These are phyloP conservation scores for Blera fallax DNA, from an alignment of 2,888 invertebrate species.

Conservation along the genomic window DNA sequence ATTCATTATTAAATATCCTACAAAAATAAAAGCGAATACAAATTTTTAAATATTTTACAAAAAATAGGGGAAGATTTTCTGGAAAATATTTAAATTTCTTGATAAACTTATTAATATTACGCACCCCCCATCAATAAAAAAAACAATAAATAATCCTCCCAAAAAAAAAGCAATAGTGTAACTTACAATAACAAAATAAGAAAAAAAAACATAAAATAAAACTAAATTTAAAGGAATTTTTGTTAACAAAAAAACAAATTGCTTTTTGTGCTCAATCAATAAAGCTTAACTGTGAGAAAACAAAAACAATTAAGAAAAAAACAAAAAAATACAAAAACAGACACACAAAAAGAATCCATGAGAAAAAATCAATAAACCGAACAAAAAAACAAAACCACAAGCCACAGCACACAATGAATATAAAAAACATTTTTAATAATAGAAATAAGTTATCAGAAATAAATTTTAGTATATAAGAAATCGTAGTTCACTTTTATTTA, in stretches of 20 bases:
- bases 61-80: conserved; percentile 81
- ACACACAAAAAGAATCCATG: conserved; percentile 59
- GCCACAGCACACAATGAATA: conserved; percentile 64
- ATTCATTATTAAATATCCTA: conserved; percentile 14
- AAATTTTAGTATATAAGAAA: conserved; percentile 41
- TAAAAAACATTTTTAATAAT: conserved; percentile 38
- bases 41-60: conserved; percentile 74
- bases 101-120: conserved; percentile 13
- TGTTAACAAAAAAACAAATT: conserved; percentile 74
- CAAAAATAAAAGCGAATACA: conserved; percentile 3
- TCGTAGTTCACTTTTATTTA: conserved; percentile 65
- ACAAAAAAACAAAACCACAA: conserved; percentile 71
- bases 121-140: conserved; percentile 27
- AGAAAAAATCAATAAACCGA: conserved; percentile 39
- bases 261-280: conserved; percentile 81
- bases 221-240: conserved; percentile 73
- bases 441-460: conserved; percentile 40
- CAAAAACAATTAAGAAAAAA: conserved; percentile 67
- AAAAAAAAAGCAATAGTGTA: conserved; percentile 48
- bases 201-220: conserved; percentile 31
- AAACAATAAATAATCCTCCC: conserved; percentile 21
- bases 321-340: conserved; percentile 57
- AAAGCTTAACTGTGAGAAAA: conserved; percentile 81
- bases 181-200: conserved; percentile 1
- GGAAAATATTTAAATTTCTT: conserved; percentile 73